These are phyloP conservation scores for Mythimna pallens DNA, from an alignment of 2,888 invertebrate species.

Conservation along the genomic window DNA sequence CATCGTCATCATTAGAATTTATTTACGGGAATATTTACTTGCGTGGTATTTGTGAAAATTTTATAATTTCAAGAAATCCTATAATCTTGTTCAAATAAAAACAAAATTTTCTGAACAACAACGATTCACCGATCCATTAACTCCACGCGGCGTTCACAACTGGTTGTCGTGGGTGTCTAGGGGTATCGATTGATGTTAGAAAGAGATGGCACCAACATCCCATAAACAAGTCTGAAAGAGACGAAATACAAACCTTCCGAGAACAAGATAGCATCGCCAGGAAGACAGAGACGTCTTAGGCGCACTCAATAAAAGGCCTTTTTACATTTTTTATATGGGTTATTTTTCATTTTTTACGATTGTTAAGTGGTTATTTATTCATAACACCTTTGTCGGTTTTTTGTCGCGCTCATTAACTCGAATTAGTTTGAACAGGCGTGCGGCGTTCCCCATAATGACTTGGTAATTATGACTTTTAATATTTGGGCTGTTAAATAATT, in stretches of 20 bases:
- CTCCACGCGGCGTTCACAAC: constrained; percentile 73
- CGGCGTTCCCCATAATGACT: constrained; percentile 64
- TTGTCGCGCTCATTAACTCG: constrained; percentile 82
- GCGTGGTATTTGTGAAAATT: accelerated
- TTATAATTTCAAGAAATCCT: no score
- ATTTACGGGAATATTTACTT: not conserved
- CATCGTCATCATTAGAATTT: no score
- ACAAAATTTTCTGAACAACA: constrained; percentile 29
- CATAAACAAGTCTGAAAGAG: constrained; percentile 64
- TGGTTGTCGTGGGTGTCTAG: constrained; percentile 82
- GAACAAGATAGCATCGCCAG: constrained; percentile 89
- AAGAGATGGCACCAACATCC: constrained; percentile 66
- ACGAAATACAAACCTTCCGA: constrained; percentile 78
- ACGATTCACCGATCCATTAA: constrained; percentile 70
- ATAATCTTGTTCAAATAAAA: no score
- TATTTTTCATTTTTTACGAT: constrained; percentile 70
- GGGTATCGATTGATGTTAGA: constrained; percentile 84
- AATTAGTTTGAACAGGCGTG: constrained; percentile 79
- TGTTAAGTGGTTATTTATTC: constrained; percentile 86
- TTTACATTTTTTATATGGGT: constrained; percentile 59
- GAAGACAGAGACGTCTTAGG: constrained; percentile 83
- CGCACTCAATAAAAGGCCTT: constrained; percentile 83
- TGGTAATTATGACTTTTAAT: constrained; percentile 63
- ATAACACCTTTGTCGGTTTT: constrained; percentile 89
- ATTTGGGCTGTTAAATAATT: constrained; percentile 55